These are phyloP conservation scores for Drosophila guanche DNA, from an alignment of 1,140 invertebrate species.

Conservation along the genomic window DNA sequence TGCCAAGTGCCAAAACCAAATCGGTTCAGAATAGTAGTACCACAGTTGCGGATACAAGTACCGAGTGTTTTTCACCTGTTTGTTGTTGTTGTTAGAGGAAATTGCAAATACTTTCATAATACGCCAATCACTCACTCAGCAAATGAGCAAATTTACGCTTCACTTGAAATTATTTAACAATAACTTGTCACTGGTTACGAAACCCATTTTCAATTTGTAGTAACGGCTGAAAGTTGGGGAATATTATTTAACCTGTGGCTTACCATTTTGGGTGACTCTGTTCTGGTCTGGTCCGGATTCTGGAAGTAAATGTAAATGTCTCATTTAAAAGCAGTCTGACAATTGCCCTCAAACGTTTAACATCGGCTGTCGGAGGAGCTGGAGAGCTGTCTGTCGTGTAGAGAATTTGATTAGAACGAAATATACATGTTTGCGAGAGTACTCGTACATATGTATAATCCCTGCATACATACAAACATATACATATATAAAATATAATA, in stretches of 20 bases:
- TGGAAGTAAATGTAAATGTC: conserved; percentile 13
- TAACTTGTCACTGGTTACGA: no score
- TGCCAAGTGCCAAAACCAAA: background rate
- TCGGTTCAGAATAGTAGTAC: no score
- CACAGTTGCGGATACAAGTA: no score
- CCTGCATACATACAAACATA: conserved; percentile 1
- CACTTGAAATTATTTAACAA: no score
- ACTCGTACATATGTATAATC: conserved; percentile 11
- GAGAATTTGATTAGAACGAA: conserved; percentile 40
- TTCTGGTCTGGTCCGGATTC: conserved; percentile 3
- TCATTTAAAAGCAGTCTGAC: conserved; percentile 52
- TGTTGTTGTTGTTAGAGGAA: background rate
- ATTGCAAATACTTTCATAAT: no score
- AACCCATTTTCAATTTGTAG: no score
- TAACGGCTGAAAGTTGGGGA: no score
- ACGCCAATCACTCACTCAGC: no score
- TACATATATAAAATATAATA: no score
- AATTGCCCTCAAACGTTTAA: conserved; percentile 53
- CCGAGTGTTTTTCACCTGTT: background rate
- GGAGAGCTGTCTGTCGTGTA: conserved; percentile 9
- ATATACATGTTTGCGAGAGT: conserved; percentile 5
- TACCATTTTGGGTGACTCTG: background rate
- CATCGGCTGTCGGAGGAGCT: conserved; percentile 33
- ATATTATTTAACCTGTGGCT: no score
- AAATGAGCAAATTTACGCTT: no score